These are phyloP conservation scores for Procambarus virginalis DNA, from an alignment of 1,140 invertebrate species.

Conservation along the genomic window DNA sequence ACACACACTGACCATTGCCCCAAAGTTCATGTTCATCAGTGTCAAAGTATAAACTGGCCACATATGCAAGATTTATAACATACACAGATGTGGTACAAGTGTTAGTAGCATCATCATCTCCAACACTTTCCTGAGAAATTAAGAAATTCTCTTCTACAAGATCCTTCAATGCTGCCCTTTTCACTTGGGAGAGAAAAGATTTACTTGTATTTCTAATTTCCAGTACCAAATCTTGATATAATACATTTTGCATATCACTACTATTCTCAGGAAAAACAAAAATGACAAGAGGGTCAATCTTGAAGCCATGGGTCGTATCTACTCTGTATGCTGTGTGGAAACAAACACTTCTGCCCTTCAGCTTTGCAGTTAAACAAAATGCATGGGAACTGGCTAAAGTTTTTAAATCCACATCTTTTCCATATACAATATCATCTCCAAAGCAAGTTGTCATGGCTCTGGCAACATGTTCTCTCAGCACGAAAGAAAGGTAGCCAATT, in stretches of 20 bases:
- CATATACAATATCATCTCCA: neutral
- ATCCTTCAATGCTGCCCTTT: neutral
- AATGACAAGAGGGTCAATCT: constrained; percentile 12
- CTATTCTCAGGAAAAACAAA: neutral
- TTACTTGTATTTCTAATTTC: constrained; percentile 25
- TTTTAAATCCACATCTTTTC: neutral
- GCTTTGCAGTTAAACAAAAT: neutral
- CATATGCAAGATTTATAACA: neutral
- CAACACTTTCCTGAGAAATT: neutral
- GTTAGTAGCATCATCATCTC: neutral
- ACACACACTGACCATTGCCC: constrained; percentile 17
- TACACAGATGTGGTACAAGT: neutral
- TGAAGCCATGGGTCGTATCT: neutral
- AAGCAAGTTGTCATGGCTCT: neutral
- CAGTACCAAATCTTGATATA: neutral
- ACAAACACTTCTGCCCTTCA: neutral
- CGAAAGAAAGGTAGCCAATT: constrained; percentile 3
- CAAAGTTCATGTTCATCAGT: constrained; percentile 51
- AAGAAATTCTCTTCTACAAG: constrained; percentile 7
- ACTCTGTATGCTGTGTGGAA: constrained; percentile 37
- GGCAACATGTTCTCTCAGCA: neutral
- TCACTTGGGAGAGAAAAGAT: neutral
- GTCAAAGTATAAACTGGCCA: constrained; percentile 20
- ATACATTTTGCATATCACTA: neutral
- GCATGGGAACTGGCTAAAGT: neutral